Base-by-base conservation (phyloP, 2,113 vertebrate genomes). In the Ophiodon elongatus region DNA sequence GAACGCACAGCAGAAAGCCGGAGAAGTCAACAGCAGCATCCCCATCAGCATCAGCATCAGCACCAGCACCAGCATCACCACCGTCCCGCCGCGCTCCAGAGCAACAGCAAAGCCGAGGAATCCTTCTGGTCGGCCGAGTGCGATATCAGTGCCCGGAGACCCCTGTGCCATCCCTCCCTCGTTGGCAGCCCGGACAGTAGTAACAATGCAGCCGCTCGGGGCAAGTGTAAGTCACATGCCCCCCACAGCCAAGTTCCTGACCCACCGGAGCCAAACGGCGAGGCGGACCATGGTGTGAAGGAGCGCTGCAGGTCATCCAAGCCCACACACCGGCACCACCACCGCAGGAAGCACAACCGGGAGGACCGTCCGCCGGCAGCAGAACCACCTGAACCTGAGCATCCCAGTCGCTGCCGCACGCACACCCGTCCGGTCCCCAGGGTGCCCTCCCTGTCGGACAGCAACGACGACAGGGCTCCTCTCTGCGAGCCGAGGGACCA, bases 111-210 rank as follows among this genome's bases (percentile, higher is more conserved):
- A 75, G 72, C 87, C 35, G 95, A 93, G 59, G 95, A 95, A 82
- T 84, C 87, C 54, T 93, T 92, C 85, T 94, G 94, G 89, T 90
- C 89, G 73, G 91, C 94, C 31, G 94, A 94, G 76, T 93, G 96
- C 88, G 97, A 98, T 86, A 94, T 96, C 83, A 99, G 97, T 81
- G 96, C 96, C 68, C 96, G 97, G 90, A 97, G 97, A 96, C 97
- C 97, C 89, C 95, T 98, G 83, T 98, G 97, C 90, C 96, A 96
- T 87, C 97, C 97, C 15, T 94, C 94, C 47, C 88, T 92, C 23
- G 8, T 80, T 52, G 90, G 87, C 85, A 85, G 82, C 74, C 90
- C 88, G 75, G 96, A 96, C 87, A 90, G 73, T 25, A 90, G 73
- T 43, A 67, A 78, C 9, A 25, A 94, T 77, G 94, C 93, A 59